phyloP scores from a whole-genome alignment of 2,888 invertebrate species.

The Apomyelois bistriatella region DNA sequence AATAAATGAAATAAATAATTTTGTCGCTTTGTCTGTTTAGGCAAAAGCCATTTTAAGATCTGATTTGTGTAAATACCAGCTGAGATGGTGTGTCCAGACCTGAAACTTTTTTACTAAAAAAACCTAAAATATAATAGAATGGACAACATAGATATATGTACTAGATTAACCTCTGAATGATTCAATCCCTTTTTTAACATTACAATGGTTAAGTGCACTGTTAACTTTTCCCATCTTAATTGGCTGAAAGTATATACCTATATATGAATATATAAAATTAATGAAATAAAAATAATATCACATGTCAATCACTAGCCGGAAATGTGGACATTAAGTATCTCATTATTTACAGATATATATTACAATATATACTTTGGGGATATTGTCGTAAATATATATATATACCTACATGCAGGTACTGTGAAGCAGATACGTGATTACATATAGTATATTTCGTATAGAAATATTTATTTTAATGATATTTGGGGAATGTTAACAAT shows the following conservation, averaged over 20 bases:
- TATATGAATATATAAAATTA: not conserved
- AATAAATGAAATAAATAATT: no score
- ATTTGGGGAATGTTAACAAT: constrained; percentile 12
- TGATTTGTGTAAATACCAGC: no score
- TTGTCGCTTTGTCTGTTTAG: no score
- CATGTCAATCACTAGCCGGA: constrained; percentile 30
- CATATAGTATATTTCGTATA: constrained; percentile 17
- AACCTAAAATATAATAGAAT: no score
- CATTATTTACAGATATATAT: constrained; percentile 33
- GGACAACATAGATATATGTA: no score
- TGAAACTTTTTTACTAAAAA: no score
- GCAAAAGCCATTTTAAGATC: no score
- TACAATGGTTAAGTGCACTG: no score
- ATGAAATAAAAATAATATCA: constrained; percentile 27
- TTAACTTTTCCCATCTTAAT: not conserved
- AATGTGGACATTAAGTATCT: constrained; percentile 18
- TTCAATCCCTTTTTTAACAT: no score
- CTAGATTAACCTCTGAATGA: no score
- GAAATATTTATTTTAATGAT: constrained; percentile 5
- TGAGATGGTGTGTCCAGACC: no score
- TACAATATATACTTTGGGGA: constrained; percentile 35
- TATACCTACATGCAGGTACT: constrained; percentile 66
- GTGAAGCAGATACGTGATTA: constrained; percentile 46
- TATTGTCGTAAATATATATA: constrained; percentile 53
- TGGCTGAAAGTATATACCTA: not conserved